phyloP scores from a whole-genome alignment of 2,888 invertebrate genomes.

The Hemaris fuciformis region DNA sequence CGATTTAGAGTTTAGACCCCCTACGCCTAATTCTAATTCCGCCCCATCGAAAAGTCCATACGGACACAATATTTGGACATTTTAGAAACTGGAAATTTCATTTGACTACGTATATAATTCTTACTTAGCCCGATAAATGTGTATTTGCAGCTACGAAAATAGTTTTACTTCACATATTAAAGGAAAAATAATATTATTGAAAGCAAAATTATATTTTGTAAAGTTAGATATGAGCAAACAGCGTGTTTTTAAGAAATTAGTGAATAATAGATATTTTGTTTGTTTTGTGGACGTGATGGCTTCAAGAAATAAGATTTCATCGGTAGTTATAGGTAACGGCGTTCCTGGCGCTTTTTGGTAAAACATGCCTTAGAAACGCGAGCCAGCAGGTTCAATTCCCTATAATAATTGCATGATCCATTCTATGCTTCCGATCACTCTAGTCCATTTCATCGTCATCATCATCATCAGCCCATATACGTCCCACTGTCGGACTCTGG shows the following conservation, averaged over 20 bases:
- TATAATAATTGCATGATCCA: too few relatives aligned
- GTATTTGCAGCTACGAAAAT: not conserved
- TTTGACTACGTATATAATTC: constrained; percentile 30
- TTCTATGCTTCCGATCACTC: too few relatives aligned
- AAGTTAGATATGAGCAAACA: not conserved
- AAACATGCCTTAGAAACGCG: too few relatives aligned
- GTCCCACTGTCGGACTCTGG: too few relatives aligned
- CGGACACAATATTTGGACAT: constrained; percentile 60
- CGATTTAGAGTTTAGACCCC: not conserved
- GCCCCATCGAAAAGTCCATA: constrained; percentile 15
- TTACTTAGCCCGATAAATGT: not conserved
- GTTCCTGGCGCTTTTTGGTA: not conserved
- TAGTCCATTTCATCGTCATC: too few relatives aligned
- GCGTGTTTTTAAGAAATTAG: not conserved
- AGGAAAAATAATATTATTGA: not conserved
- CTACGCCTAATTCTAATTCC: not conserved
- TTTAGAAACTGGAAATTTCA: constrained; percentile 73
- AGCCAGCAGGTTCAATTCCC: too few relatives aligned
- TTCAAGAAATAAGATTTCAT: not conserved
- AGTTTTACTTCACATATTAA: not conserved
- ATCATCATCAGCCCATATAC: too few relatives aligned
- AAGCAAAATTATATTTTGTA: not conserved
- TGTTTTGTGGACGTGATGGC: not conserved
- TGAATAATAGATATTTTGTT: not conserved
- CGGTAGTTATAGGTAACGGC: not conserved